phyloP scores from a whole-genome alignment of 2,888 invertebrate genomes.

The Cryptocheilus praepositus region DNA sequence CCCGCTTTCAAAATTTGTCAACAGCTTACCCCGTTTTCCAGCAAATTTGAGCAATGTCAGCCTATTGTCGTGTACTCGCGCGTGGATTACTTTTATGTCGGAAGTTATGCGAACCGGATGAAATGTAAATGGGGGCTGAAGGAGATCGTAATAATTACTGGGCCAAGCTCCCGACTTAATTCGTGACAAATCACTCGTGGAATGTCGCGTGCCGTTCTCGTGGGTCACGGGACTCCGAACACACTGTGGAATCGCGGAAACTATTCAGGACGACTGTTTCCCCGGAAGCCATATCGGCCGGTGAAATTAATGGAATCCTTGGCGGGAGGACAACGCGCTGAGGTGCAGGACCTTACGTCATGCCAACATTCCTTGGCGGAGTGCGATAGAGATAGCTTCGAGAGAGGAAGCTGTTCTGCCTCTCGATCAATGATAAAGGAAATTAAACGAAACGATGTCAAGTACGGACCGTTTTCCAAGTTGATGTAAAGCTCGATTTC shows the following conservation, averaged over 20 bases:
- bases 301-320: slow-evolving; percentile 50
- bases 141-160: not conserved
- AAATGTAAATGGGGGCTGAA: too few relatives aligned
- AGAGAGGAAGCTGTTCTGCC: too few relatives aligned
- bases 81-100: too few relatives aligned
- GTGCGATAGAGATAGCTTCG: not conserved
- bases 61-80: too few relatives aligned
- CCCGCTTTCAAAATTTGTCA: too few relatives aligned
- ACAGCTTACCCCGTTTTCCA: too few relatives aligned
- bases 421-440: too few relatives aligned
- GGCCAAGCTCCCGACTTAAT: not conserved
- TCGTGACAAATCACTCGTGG: slow-evolving; percentile 7
- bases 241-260: slow-evolving; percentile 25
- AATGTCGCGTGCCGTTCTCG: slow-evolving; percentile 6
- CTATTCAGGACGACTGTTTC: slow-evolving; percentile 54
- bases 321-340: slow-evolving; percentile 9
- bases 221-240: slow-evolving; percentile 23
- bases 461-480: too few relatives aligned
- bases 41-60: too few relatives aligned
- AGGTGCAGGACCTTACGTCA: slow-evolving; percentile 10
- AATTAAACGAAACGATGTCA: too few relatives aligned
- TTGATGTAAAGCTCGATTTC: too few relatives aligned
- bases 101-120: too few relatives aligned
- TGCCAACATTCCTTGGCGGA: not conserved
- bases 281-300: slow-evolving; percentile 20